Conservation (phyloP, 2,888 invertebrate species). For the Chelonus formosanus region DNA sequence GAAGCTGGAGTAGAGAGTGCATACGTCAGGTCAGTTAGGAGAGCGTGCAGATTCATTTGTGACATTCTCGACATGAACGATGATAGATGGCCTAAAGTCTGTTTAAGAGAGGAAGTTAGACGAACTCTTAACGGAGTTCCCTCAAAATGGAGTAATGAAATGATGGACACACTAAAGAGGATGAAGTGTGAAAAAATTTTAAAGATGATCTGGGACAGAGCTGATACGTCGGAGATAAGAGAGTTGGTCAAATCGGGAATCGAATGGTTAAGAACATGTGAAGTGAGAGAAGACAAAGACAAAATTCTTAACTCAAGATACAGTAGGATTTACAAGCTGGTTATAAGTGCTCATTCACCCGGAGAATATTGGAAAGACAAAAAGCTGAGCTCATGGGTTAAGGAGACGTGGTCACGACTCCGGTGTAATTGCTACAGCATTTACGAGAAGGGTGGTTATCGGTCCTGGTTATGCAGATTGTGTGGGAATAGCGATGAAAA, state of each 20-base stretch:
- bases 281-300: not conserved
- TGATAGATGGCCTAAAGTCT: constrained; percentile 26
- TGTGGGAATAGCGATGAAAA: not conserved
- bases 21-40: constrained; percentile 10
- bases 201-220: not conserved
- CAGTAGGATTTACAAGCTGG: too few relatives aligned
- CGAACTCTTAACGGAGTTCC: constrained; percentile 11
- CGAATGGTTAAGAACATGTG: not conserved
- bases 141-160: too few relatives aligned
- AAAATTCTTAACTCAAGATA: not conserved
- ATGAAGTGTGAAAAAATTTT: constrained; percentile 9
- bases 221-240: not conserved
- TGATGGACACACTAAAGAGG: constrained; percentile 13
- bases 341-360: not conserved
- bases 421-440: not conserved
- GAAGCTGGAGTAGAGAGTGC: constrained; percentile 21
- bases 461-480: not conserved
- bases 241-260: too few relatives aligned
- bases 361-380: not conserved
- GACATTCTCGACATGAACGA: constrained; percentile 8
- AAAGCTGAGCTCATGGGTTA: not conserved
- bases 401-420: not conserved
- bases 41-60: constrained; percentile 21
- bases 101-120: constrained; percentile 16
- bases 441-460: not conserved